Conservation (phyloP, 2,113 vertebrate species). For the Perca fluviatilis region DNA sequence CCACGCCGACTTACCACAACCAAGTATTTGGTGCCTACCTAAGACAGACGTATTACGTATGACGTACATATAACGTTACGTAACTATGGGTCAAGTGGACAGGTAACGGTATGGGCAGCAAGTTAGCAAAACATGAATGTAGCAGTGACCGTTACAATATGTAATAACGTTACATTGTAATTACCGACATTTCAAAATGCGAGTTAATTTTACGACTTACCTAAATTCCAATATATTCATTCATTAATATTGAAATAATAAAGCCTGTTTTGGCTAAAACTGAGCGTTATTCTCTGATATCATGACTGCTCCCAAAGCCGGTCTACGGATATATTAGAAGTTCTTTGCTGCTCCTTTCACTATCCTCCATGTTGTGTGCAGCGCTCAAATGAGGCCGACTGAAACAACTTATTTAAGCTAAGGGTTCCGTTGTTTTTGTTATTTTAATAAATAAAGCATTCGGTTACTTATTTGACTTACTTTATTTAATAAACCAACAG, state of each 20-base stretch:
- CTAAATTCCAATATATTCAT: neutral
- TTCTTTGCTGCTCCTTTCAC: neutral
- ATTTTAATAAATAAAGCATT: neutral
- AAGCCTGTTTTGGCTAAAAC: rapidly evolving
- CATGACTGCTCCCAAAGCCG: too few species aligned
- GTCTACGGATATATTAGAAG: too few species aligned
- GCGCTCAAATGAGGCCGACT: slow-evolving; percentile 41
- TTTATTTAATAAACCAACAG: neutral
- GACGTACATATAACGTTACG: too few species aligned
- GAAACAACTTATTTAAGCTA: neutral
- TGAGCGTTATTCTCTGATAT: rapidly evolving
- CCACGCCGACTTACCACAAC: neutral
- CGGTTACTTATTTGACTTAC: too few species aligned
- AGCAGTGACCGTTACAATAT: neutral
- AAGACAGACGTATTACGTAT: too few species aligned
- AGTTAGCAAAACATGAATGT: neutral
- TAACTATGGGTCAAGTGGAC: too few species aligned
- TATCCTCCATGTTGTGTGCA: slow-evolving; percentile 53
- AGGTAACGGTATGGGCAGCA: neutral
- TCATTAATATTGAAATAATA: rapidly evolving
- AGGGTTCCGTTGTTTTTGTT: slow-evolving; percentile 13
- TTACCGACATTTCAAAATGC: neutral
- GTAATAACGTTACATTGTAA: too few species aligned
- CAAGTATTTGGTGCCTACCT: neutral
- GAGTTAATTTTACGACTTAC: neutral